Evolutionary conservation across 2,113 vertebrate species (phyloP).

Genomic region (Hemicordylus capensis): DNA sequence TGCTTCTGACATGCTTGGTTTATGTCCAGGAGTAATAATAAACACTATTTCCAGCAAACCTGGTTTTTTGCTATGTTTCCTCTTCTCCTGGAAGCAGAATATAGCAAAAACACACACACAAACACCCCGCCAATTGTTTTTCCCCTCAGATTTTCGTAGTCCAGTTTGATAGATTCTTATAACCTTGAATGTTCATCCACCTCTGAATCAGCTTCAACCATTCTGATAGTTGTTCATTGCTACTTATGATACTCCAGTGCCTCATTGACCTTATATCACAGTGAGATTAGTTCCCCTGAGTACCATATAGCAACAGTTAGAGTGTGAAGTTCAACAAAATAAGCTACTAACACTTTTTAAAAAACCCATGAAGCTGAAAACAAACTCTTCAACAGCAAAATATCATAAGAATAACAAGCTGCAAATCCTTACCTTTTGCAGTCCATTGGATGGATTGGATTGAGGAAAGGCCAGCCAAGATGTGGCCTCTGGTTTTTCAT

Average conservation of each 20-base stretch:
- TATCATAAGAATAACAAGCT: not conserved
- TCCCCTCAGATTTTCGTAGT: not conserved
- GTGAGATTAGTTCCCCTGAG: not conserved
- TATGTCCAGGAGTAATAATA: not conserved
- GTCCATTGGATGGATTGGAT: not conserved
- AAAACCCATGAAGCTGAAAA: conserved; percentile 9
- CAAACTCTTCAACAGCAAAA: not conserved
- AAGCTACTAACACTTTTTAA: not conserved
- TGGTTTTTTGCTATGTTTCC: not conserved
- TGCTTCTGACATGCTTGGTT: not conserved
- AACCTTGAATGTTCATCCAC: not conserved
- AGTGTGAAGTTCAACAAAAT: conserved; percentile 2
- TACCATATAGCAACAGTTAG: conserved; percentile 4
- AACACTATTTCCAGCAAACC: not conserved
- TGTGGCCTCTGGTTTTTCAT: not conserved
- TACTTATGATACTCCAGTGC: conserved; percentile 3
- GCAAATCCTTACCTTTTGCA: not conserved
- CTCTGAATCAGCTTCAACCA: conserved; percentile 1
- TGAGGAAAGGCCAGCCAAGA: not conserved
- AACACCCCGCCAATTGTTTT: not conserved
- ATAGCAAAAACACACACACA: not conserved
- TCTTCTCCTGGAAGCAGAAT: not conserved
- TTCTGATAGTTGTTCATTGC: not conserved
- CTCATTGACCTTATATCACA: not conserved
- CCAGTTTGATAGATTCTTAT: not conserved